Conservation (phyloP, 2,113 vertebrate genomes). For the Orthonyx spaldingii region DNA sequence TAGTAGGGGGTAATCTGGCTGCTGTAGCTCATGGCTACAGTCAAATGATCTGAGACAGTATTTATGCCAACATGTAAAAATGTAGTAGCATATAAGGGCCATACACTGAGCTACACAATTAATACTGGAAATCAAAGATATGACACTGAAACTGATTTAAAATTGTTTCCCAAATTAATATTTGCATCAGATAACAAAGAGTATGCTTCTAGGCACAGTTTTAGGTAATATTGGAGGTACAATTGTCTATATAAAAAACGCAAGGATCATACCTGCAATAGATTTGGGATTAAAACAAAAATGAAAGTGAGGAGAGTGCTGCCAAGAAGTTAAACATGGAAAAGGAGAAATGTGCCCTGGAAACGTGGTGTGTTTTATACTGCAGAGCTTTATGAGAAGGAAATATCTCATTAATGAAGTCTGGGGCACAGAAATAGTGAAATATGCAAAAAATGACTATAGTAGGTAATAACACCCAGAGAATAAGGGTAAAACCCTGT, state of each 20-base stretch:
- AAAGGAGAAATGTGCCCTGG: neutral
- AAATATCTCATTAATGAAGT: conserved; percentile 34
- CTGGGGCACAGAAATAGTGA: neutral
- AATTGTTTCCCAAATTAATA: neutral
- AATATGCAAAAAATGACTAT: neutral
- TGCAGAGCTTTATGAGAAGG: neutral
- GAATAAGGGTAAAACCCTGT: neutral
- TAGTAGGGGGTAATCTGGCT: neutral
- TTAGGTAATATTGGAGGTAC: neutral
- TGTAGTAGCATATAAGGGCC: neutral
- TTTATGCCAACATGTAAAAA: neutral
- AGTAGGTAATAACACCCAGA: neutral
- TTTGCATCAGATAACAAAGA: neutral
- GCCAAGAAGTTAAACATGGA: neutral
- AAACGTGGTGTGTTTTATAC: neutral
- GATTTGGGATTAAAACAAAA: conserved; percentile 8
- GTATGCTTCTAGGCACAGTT: neutral
- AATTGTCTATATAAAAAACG: neutral
- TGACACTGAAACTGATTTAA: neutral
- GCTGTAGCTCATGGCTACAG: neutral
- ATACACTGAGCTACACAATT: neutral
- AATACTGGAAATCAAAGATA: neutral
- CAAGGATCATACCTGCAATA: neutral
- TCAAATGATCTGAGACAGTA: neutral
- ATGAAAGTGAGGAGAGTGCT: neutral